Conservation (phyloP, 2,888 invertebrate genomes). For the Lysandra bellargus region DNA sequence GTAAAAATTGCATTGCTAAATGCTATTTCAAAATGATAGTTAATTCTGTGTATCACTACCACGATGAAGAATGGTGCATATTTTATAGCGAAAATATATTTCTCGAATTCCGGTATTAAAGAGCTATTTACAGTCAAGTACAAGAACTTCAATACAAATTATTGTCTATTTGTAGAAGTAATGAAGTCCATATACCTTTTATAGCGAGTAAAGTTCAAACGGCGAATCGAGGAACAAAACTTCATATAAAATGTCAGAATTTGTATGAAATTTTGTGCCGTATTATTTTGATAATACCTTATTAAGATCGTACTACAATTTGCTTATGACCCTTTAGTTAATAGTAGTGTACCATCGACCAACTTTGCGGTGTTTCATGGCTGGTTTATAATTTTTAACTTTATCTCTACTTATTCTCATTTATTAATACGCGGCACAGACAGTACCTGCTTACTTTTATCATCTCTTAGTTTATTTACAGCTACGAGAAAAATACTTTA, state of each 20-base stretch:
- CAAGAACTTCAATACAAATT: not conserved
- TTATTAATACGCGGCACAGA: not conserved
- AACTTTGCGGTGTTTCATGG: not conserved
- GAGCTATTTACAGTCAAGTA: not conserved
- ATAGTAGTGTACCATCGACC: not conserved
- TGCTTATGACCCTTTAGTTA: not conserved
- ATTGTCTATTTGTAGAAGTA: not conserved
- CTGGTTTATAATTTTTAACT: not conserved
- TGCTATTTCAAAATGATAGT: not conserved
- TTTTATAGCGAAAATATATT: not conserved
- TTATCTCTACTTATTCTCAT: not conserved
- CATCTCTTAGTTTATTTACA: not conserved
- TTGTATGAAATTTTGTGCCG: not conserved
- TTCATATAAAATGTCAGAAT: too few relatives aligned
- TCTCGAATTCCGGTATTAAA: not conserved
- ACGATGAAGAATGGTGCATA: not conserved
- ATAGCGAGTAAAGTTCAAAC: not conserved
- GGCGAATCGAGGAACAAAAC: too few relatives aligned
- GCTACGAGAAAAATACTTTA: not conserved
- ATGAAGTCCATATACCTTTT: not conserved
- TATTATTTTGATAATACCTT: not conserved
- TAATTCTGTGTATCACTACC: not conserved
- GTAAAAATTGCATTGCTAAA: not conserved
- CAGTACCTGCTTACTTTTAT: not conserved
- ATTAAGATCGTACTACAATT: not conserved